Evolutionary conservation across 2,797 vertebrate species (phyloP), one percentile per base, ranked within the genome.

Genomic region (Amblyopsis hoosieri): DNA sequence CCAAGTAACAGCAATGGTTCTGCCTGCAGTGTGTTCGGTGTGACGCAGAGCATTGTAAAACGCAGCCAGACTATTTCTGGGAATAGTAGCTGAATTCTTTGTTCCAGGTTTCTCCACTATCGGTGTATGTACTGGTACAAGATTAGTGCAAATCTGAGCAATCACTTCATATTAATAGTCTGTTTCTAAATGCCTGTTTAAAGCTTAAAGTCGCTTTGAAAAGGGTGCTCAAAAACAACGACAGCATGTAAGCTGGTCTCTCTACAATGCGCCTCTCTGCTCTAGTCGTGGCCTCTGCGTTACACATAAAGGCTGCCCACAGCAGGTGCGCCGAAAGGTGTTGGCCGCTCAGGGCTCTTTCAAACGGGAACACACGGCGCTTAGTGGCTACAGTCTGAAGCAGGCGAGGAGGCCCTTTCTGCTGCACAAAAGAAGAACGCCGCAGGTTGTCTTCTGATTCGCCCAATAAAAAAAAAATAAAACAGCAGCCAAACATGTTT

Each of bases 331-430:
- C 33, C 9, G 50, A 14, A 19, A 19, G 47, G 37, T 12, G 19
- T 4, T 11, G 33, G 29, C 37, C 15, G 12, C 12, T n/a, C 6
- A 53, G 29, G 46, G 42, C 15, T 13, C 15, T 63, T 55, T 48
- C 45, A 17, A 33, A 33, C 42, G 31, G 52, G 19, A 19, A 31
- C 60, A 29, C 37, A 14, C 9, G 3, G 51, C 9, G 42, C 4
- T 15, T 29, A 4, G 23, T 4, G 23, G 37, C 1, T 45, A 8
- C 17, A 6, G 13, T 37, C 54, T 15, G 45, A 59, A 19, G 29
- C 57, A 48, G 45, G 23, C 23, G 23, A 45, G 47, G 57, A 59
- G 45, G 12, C 57, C 37, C 37, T 42, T 10, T 12, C 59, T 60
- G 42, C 45, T 48, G 47, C 13, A 29, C 37, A 42, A 42, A n/a